Evolutionary conservation across 2,888 invertebrate genomes (phyloP).

Genomic region (Hemithea aestivaria): DNA sequence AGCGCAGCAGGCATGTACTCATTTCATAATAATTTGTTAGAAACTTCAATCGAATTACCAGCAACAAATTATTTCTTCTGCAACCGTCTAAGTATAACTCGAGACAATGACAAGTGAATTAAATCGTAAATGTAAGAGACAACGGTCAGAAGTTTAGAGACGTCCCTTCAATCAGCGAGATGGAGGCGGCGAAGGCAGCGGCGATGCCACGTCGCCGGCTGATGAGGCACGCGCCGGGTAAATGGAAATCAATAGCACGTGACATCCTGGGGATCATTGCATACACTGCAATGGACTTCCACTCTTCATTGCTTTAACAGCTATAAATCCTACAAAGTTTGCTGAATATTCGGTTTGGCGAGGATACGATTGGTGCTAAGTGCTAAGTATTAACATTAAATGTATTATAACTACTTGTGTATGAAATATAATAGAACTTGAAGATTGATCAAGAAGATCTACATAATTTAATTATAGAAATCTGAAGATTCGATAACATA

Average conservation of each 20-base stretch:
- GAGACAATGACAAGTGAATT: conserved; percentile 21
- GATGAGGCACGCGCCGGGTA: conserved; percentile 72
- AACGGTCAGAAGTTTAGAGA: conserved; percentile 32
- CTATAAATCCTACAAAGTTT: too few relatives aligned
- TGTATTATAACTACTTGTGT: too few relatives aligned
- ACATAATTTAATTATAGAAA: too few relatives aligned
- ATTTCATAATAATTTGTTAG: too few relatives aligned
- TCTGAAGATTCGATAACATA: too few relatives aligned
- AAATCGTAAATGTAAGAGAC: conserved; percentile 18
- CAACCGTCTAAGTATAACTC: conserved; percentile 1
- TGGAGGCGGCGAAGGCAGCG: conserved; percentile 48
- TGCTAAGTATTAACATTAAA: too few relatives aligned
- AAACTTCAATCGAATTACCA: too few relatives aligned
- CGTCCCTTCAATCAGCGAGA: conserved; percentile 60
- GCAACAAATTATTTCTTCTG: background rate
- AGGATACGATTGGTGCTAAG: too few relatives aligned
- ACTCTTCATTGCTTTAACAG: background rate
- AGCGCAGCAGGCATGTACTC: too few relatives aligned
- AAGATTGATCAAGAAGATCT: too few relatives aligned
- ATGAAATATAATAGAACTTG: too few relatives aligned
- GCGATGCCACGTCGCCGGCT: conserved; percentile 53
- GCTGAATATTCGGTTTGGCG: too few relatives aligned
- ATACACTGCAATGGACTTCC: conserved; percentile 9
- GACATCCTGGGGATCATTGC: conserved; percentile 9
- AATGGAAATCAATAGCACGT: conserved; percentile 73